Percentiles rank a stretch among this genome's conserved stretches.
Conservation (phyloP, 2,888 invertebrate genomes). For the Drosophila mulleri region DNA sequence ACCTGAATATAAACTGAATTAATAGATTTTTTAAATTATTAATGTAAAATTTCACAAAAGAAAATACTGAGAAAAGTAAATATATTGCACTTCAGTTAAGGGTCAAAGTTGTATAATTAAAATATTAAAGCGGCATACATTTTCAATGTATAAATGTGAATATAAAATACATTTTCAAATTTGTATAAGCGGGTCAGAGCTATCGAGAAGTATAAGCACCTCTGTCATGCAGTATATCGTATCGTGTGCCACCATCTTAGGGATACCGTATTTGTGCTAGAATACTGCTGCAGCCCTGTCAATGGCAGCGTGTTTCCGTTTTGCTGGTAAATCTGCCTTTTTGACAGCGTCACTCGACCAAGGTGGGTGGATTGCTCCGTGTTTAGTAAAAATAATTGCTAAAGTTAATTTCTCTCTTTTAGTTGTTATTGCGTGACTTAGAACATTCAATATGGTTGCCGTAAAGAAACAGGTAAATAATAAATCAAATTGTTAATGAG, state of each 20-base stretch:
- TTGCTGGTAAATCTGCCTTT: conserved; percentile 73
- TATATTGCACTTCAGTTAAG: neutral
- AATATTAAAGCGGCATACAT: neutral
- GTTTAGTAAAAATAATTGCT: neutral
- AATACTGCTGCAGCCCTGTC: conserved; percentile 16
- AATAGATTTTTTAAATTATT: too few species aligned
- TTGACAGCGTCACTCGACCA: conserved; percentile 68
- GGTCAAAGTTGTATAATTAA: too few species aligned
- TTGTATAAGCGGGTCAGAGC: neutral
- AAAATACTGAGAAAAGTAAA: neutral
- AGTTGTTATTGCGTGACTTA: conserved; percentile 43
- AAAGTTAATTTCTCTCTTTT: conserved; percentile 2
- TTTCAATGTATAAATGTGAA: neutral
- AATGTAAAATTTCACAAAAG: neutral
- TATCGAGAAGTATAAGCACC: conserved; percentile 16
- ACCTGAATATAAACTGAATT: too few species aligned
- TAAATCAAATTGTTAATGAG: conserved; percentile 52
- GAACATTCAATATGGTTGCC: conserved; percentile 89
- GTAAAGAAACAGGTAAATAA: conserved; percentile 92
- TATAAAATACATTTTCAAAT: neutral
- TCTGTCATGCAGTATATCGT: conserved; percentile 22
- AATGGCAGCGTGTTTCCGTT: conserved; percentile 59
- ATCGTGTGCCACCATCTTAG: neutral
- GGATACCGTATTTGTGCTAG: neutral
- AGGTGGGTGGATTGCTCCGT: conserved; percentile 65